Conservation (phyloP, 2,113 vertebrate genomes). For the Deroptyus accipitrinus region DNA sequence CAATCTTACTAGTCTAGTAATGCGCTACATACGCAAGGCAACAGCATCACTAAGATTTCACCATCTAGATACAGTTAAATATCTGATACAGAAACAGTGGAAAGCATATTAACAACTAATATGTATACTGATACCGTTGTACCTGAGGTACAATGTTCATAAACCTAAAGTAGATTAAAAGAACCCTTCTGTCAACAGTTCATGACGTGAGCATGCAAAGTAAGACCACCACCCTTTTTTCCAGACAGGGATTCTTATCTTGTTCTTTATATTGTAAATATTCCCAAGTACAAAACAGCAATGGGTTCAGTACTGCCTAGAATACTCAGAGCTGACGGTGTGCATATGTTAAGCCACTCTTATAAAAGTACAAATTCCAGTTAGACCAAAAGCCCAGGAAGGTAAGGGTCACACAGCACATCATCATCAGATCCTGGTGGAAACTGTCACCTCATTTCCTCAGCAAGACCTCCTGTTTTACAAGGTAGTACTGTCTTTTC, state of each 20-base stretch:
- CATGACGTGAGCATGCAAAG: neutral
- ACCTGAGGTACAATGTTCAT: neutral
- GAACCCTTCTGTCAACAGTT: neutral
- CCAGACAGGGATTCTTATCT: neutral
- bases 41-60: neutral
- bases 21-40: neutral
- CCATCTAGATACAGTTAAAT: no score
- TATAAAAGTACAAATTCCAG: neutral
- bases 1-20: neutral
- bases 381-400: neutral
- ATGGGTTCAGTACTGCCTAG: neutral
- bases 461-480: neutral
- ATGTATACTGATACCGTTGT: fast-evolving
- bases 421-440: neutral
- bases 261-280: neutral
- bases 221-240: neutral
- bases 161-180: neutral
- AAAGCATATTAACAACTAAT: neutral
- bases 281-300: neutral
- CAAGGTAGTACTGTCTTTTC: neutral
- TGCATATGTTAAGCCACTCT: neutral
- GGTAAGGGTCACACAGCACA: fast-evolving
- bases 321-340: neutral
- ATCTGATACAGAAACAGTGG: neutral
- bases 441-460: neutral